Base-by-base conservation (phyloP, 2,888 invertebrate species). In the Buathra laborator region DNA sequence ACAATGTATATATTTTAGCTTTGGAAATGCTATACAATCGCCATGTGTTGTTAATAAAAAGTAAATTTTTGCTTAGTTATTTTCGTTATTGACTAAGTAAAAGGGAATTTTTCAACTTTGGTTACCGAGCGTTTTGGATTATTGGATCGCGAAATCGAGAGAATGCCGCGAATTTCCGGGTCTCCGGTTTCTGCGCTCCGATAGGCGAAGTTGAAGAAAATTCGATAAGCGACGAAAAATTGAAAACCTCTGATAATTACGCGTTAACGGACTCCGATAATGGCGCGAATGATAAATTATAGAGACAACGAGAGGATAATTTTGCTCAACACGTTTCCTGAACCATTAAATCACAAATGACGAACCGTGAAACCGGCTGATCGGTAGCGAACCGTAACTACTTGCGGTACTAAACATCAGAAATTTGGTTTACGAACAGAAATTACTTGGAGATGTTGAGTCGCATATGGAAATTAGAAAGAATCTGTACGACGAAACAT, bases 61-160 rank as follows among this genome's bases (percentile, higher is more conserved):
- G 37, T 64, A 37, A 37, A n/a, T 43, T 43, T 43, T 64, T 2
- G 12, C 9, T 62, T n/a, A n/a, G 2, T 43, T 64, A 7, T n/a
- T 32, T 9, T 51, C 29, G 37, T 24, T 51, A 59, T 59, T 68
- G 78, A 70, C 70, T 62, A 78, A 24, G 24, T 24, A 3, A 24
- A 24, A 24, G 24, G 2, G 24, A 2, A 24, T 24, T 24, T 24
- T 24, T 3, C 24, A 3, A 24, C 24, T 24, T 24, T 24, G 24
- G 24, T 24, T 24, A 3, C 3, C 24, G 24, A 1, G 24, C 24
- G 2, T 24, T 24, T 24, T 24, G 24, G 24, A 24, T 24, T 24
- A 24, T 24, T 24, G 24, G 24, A 24, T 3, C 24, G 24, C 24
- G 43, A 66, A 48, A 75, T 75, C 51, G 75, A 16, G 24, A 6